Evolutionary conservation across 2,113 vertebrate genomes (phyloP).

Genomic region (Toxostoma redivivum): DNA sequence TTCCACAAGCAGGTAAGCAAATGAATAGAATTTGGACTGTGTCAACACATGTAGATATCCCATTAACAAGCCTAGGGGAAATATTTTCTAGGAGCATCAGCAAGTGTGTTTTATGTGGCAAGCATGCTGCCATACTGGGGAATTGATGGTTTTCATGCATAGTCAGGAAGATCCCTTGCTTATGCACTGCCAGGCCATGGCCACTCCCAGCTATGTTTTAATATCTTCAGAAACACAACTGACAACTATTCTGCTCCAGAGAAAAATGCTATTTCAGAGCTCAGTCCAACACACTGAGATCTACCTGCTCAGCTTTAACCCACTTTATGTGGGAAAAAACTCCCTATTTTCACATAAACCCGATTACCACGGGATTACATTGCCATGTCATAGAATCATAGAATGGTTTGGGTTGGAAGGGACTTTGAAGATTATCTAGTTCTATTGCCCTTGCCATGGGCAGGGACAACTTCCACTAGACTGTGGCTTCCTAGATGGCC

Average conservation of each 20-base stretch:
- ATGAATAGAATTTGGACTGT: background rate
- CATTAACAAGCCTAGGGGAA: constrained; percentile 16
- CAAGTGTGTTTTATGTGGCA: background rate
- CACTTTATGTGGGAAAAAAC: background rate
- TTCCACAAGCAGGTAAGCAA: constrained; percentile 25
- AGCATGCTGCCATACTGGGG: background rate
- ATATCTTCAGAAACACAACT: background rate
- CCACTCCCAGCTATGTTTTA: background rate
- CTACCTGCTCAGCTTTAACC: background rate
- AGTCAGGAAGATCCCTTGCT: background rate
- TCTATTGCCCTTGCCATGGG: background rate
- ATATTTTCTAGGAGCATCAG: constrained; percentile 6
- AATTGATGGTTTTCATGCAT: background rate
- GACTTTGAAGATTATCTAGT: background rate
- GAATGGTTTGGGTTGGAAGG: background rate
- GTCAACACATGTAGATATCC: background rate
- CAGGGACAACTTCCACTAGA: background rate
- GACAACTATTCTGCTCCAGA: background rate
- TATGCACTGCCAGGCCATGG: background rate
- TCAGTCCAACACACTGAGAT: background rate
- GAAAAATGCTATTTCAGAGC: background rate
- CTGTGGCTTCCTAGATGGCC: background rate
- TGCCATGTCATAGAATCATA: background rate
- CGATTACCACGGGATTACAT: background rate
- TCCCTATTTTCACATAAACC: background rate